These are phyloP conservation scores for Apostichopus californicus DNA, from an alignment of 35 echinoderm and acorn worm genomes.

Conservation along the genomic window DNA sequence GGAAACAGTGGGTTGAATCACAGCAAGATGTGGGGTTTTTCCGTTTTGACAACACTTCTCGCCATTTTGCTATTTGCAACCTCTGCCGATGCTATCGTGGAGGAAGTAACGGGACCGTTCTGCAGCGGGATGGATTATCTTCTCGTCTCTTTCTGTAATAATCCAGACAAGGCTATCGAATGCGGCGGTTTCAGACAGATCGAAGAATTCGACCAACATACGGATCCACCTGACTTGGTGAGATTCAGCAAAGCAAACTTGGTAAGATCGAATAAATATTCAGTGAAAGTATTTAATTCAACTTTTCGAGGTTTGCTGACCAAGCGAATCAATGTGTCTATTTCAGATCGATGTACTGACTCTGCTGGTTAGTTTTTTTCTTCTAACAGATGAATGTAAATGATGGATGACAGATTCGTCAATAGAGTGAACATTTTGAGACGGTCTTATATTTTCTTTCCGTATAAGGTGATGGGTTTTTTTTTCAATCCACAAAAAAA, in stretches of 20 bases:
- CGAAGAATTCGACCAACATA: constrained; percentile 22
- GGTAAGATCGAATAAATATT: not conserved
- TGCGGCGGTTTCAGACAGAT: constrained; percentile 31
- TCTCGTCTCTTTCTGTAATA: constrained; percentile 25
- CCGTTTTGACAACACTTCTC: not conserved
- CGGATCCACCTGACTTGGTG: not conserved
- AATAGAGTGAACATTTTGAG: no score
- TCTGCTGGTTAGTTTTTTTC: no score
- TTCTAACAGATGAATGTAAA: no score
- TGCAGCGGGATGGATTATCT: constrained; percentile 21
- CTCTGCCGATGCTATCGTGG: not conserved
- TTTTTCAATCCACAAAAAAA: no score
- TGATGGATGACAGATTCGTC: no score
- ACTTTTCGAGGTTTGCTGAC: no score
- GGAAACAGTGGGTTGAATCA: not conserved
- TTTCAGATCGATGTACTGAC: no score
- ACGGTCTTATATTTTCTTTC: no score
- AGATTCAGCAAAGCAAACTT: constrained; percentile 10
- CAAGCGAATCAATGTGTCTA: no score
- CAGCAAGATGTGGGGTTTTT: not conserved
- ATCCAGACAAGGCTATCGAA: constrained; percentile 26
- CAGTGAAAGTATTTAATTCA: no score
- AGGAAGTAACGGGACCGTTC: constrained; percentile 21
- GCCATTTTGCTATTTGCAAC: not conserved
- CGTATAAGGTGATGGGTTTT: no score